Evolutionary conservation across 2,113 vertebrate species (phyloP).

Genomic region (Alethe diademata): DNA sequence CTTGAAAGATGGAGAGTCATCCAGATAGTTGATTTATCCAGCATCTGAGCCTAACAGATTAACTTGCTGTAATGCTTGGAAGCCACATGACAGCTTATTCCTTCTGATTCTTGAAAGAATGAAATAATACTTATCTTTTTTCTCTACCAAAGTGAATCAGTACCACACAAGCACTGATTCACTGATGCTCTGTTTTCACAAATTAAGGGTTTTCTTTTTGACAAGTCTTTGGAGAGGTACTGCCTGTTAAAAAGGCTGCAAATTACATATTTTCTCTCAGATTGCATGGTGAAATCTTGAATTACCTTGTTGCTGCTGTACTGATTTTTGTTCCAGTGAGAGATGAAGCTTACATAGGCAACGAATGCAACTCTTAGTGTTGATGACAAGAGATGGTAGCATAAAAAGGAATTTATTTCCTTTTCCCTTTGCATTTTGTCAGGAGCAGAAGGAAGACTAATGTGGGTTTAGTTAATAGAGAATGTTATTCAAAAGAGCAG

Average conservation of each 20-base stretch:
- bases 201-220: not conserved
- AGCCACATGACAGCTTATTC: not conserved
- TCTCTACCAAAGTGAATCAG: not conserved
- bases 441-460: not conserved
- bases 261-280: not conserved
- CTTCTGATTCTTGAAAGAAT: not conserved
- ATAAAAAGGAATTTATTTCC: not conserved
- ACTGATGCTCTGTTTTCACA: not conserved
- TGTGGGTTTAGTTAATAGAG: not conserved
- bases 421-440: not conserved
- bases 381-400: not conserved
- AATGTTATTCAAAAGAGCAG: not conserved
- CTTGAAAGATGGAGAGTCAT: not conserved
- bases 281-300: not conserved
- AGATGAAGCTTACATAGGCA: not conserved
- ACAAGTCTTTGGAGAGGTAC: not conserved
- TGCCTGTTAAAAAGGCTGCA: not conserved
- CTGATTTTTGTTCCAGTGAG: not conserved
- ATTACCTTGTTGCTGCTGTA: not conserved
- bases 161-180: not conserved
- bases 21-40: not conserved
- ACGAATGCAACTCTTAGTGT: not conserved
- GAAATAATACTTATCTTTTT: not conserved
- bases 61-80: not conserved
- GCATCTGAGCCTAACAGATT: not conserved